Percentiles rank a stretch among this genome's conserved stretches.
Conservation (phyloP, 2,888 invertebrate genomes). For the Chaetoderma sp. region DNA sequence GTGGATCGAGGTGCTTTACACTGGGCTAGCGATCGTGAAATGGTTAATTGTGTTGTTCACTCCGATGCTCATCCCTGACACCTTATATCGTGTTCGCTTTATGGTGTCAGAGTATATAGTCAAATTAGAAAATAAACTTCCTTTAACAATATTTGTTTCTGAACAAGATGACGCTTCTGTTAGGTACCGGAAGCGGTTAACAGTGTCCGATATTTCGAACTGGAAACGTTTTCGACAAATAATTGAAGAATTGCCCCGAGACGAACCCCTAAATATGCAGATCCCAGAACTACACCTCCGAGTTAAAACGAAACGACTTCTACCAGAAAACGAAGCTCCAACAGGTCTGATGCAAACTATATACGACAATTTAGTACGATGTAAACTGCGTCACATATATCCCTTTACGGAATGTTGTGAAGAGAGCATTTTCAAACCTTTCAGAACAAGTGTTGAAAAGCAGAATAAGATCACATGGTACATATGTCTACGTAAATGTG, state of each 20-base stretch:
- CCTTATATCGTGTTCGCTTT: conserved; percentile 59
- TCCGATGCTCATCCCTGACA: conserved; percentile 57
- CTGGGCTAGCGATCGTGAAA: conserved; percentile 56
- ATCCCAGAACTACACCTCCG: conserved; percentile 52
- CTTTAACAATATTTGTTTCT: conserved; percentile 54
- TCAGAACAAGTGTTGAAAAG: conserved; percentile 16
- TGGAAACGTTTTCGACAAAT: conserved; percentile 49
- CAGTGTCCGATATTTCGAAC: conserved; percentile 47
- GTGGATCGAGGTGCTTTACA: conserved; percentile 58
- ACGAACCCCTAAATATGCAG: conserved; percentile 49
- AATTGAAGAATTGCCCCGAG: conserved; percentile 43
- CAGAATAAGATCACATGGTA: conserved; percentile 54
- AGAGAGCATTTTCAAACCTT: conserved; percentile 51
- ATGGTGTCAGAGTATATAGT: conserved; percentile 61
- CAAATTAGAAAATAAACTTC: conserved; percentile 50
- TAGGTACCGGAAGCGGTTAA: conserved; percentile 47
- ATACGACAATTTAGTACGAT: conserved; percentile 58
- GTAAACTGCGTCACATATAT: conserved; percentile 57
- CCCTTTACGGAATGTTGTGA: conserved; percentile 63
- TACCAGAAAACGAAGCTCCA: conserved; percentile 59
- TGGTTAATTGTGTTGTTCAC: conserved; percentile 58
- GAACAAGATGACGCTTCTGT: conserved; percentile 48
- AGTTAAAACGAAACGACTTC: conserved; percentile 58
- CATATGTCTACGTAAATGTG: conserved; percentile 43
- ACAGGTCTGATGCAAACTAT: conserved; percentile 56